Conservation (phyloP, 2,797 vertebrate genomes). For the Gambelia wislizenii region DNA sequence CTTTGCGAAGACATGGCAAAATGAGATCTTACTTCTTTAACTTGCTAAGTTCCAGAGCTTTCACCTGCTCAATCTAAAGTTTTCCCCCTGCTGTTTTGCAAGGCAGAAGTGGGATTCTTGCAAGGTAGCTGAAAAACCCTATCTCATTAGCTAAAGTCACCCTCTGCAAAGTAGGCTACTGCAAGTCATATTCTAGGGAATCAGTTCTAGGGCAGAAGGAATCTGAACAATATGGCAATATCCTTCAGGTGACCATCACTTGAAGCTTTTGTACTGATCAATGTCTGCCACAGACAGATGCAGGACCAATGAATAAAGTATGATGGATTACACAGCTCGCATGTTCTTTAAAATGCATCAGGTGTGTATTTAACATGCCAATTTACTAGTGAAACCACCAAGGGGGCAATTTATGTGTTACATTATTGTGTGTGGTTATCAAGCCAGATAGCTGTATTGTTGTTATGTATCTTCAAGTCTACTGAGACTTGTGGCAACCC, state of each 20-base stretch:
- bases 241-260: background rate
- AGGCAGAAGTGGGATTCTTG: background rate
- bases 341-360: background rate
- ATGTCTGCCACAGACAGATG: background rate
- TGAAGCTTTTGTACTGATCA: background rate
- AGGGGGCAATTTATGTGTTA: background rate
- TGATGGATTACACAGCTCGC: background rate
- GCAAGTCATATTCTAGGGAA: background rate
- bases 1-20: background rate
- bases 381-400: background rate
- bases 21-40: background rate
- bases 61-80: constrained; percentile 20
- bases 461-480: too few relatives aligned
- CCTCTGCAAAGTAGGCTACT: background rate
- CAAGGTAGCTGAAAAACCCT: background rate
- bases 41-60: background rate
- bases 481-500: too few relatives aligned
- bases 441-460: background rate
- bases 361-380: background rate
- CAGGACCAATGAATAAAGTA: background rate
- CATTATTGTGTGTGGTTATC: background rate
- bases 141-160: background rate
- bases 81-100: constrained; percentile 15
- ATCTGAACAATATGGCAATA: background rate
- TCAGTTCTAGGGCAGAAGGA: background rate